These are phyloP conservation scores for Cinclus cinclus DNA, from an alignment of 2,113 vertebrate genomes.

Conservation along the genomic window DNA sequence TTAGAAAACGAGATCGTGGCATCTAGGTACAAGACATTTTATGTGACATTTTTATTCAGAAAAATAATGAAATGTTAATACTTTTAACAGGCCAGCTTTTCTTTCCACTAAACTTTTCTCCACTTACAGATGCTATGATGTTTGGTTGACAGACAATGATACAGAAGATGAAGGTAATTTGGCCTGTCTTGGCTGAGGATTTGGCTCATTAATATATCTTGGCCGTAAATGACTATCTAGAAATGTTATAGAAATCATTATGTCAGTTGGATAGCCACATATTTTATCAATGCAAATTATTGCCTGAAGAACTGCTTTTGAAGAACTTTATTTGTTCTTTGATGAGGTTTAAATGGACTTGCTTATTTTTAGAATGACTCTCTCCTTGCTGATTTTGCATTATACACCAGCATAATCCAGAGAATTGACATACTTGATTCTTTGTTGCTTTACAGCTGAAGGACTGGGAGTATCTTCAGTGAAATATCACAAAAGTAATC, in stretches of 20 bases:
- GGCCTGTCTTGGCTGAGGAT: not conserved
- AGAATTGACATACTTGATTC: not conserved
- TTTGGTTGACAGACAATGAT: not conserved
- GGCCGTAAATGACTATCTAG: not conserved
- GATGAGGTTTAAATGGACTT: not conserved
- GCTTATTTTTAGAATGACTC: not conserved
- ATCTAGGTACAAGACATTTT: constrained; percentile 3
- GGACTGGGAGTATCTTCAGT: not conserved
- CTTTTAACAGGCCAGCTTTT: not conserved
- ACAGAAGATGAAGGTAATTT: not conserved
- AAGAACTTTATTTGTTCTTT: not conserved
- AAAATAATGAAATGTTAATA: constrained; percentile 24
- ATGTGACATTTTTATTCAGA: constrained; percentile 36
- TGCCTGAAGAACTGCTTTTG: not conserved
- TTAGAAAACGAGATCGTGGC: not conserved
- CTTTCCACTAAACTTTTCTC: constrained; percentile 1
- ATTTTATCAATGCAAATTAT: not conserved
- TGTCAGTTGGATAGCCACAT: not conserved
- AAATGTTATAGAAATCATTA: not conserved
- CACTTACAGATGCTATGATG: not conserved
- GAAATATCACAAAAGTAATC: not conserved
- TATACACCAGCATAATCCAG: not conserved
- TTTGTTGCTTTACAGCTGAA: not conserved
- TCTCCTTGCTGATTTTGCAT: not conserved
- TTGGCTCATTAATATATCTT: not conserved